A percentile compares a stretch with the other conserved stretches of the same genome.
These are phyloP conservation scores for Hyperoplus immaculatus DNA, from an alignment of 2,797 vertebrate species.

Conservation along the genomic window DNA sequence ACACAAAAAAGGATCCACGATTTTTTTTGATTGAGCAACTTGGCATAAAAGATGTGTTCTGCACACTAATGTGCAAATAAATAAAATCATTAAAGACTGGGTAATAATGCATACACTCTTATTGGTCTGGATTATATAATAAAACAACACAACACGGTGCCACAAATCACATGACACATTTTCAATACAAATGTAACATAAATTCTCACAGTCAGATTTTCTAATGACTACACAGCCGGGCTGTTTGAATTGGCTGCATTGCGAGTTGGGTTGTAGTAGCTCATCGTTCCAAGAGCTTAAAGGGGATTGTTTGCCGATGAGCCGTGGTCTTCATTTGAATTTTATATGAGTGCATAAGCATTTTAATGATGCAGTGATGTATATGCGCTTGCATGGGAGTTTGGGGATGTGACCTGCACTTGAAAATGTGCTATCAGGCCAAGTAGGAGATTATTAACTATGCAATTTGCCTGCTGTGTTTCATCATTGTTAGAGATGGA, in stretches of 20 bases:
- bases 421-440: not conserved
- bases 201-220: conserved; percentile 19
- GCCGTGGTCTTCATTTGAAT: not conserved
- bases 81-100: conserved; percentile 12
- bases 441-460: conserved; percentile 3
- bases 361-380: not conserved
- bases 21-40: not conserved
- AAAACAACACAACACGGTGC: not conserved
- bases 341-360: not conserved
- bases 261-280: not conserved
- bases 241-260: conserved; percentile 1
- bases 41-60: not conserved
- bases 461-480: not conserved
- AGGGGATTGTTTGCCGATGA: conserved; percentile 24
- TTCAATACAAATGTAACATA: conserved; percentile 10
- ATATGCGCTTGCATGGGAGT: not conserved
- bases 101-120: not conserved
- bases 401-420: not conserved
- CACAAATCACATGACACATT: conserved; percentile 23
- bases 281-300: not conserved
- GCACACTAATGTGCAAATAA: conserved; percentile 2
- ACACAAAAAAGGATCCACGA: not conserved
- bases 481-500: conserved; percentile 1
- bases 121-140: not conserved
- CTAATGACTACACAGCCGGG: conserved; percentile 2